Conservation (phyloP, 37 sponge, comb jelly and placozoan genomes). For the Axinella damicornis region DNA sequence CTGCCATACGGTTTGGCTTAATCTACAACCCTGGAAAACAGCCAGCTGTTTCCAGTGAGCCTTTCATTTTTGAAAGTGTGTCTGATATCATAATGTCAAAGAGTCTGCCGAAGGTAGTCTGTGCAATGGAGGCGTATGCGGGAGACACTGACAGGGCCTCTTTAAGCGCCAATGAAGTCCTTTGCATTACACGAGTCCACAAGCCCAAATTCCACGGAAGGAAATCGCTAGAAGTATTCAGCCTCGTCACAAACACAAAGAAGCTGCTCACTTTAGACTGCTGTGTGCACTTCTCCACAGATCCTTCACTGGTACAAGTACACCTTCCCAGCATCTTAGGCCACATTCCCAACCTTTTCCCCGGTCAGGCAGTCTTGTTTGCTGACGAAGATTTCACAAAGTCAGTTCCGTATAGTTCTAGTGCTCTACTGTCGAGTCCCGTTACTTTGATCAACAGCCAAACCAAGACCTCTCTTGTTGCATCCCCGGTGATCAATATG, state of each 20-base stretch:
- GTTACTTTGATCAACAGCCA: background rate
- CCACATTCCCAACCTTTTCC: background rate
- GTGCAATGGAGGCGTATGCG: slow-evolving; percentile 10
- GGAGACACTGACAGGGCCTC: slow-evolving; percentile 15
- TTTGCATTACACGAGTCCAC: background rate
- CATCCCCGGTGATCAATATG: background rate
- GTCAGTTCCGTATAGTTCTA: background rate
- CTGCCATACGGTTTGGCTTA: slow-evolving; percentile 35
- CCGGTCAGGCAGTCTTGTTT: background rate
- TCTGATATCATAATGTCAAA: slow-evolving; percentile 1
- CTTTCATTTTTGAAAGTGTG: slow-evolving; percentile 7
- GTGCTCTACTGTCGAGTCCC: background rate
- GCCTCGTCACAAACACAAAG: background rate
- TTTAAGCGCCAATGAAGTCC: slow-evolving; percentile 16
- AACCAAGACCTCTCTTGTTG: slow-evolving; percentile 3
- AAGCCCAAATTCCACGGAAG: background rate
- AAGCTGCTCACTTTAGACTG: background rate
- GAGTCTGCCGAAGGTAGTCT: slow-evolving; percentile 18
- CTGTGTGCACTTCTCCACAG: background rate
- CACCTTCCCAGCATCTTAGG: background rate
- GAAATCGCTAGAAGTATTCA: background rate
- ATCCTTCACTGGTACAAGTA: background rate
- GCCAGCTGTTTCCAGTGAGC: background rate
- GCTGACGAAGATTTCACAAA: background rate
- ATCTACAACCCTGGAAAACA: background rate